These are phyloP conservation scores for Orthosia gothica DNA, from an alignment of 2,888 invertebrate genomes.

Conservation along the genomic window DNA sequence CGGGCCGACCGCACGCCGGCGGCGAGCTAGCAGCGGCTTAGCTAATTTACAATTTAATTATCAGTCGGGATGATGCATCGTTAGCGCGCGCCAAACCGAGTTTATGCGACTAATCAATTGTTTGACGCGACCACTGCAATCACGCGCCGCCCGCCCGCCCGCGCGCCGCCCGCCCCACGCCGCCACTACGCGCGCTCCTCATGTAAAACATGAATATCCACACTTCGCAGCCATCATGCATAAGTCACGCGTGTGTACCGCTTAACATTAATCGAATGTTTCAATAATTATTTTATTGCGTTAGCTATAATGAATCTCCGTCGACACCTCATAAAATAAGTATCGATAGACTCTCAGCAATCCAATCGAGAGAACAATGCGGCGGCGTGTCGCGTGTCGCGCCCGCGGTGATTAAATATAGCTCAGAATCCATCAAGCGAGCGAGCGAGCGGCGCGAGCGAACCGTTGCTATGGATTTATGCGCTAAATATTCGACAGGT, in stretches of 20 bases:
- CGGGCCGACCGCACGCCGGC: slow-evolving; percentile 73
- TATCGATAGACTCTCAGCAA: slow-evolving; percentile 83
- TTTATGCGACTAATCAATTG: slow-evolving; percentile 92
- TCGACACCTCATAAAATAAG: slow-evolving; percentile 82
- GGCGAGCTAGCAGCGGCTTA: slow-evolving; percentile 87
- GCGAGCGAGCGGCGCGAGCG: slow-evolving; percentile 82
- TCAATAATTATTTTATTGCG: slow-evolving; percentile 63
- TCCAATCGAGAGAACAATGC: slow-evolving; percentile 88
- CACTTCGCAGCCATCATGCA: slow-evolving; percentile 50
- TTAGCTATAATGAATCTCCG: slow-evolving; percentile 76
- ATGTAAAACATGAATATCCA: slow-evolving; percentile 57
- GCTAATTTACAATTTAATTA: slow-evolving; percentile 92
- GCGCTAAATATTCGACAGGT: slow-evolving; percentile 91
- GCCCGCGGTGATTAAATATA: slow-evolving; percentile 90
- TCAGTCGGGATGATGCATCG: slow-evolving; percentile 91
- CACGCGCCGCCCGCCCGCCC: slow-evolving; percentile 82
- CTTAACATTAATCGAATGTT: slow-evolving; percentile 61
- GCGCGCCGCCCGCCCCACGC: slow-evolving; percentile 63
- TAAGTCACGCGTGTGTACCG: slow-evolving; percentile 49
- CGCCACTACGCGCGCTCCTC: slow-evolving; percentile 50
- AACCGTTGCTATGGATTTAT: slow-evolving; percentile 90
- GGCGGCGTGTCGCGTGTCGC: slow-evolving; percentile 82
- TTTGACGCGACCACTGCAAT: slow-evolving; percentile 91
- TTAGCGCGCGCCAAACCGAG: slow-evolving; percentile 91
- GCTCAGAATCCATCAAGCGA: slow-evolving; percentile 90